Evolutionary conservation across 2,797 vertebrate species (phyloP), one percentile per base, ranked within the genome.

Genomic region (Parambassis ranga): DNA sequence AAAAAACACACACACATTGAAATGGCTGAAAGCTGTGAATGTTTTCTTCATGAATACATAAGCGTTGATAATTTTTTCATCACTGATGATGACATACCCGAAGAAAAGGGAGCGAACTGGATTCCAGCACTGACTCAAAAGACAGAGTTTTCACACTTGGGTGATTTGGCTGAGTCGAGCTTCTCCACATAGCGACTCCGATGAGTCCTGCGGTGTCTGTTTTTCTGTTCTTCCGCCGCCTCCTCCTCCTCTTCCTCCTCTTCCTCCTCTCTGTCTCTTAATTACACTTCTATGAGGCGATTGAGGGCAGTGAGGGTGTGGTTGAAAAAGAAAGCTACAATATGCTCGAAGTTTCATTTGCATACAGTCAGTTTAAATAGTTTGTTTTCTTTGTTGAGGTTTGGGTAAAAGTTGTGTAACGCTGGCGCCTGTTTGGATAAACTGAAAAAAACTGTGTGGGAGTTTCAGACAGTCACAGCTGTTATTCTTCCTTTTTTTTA

Each of bases 91-190:
- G 10, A n/a, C n/a, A n/a, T 50, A 36, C 35, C 42, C 18, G 59
- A 39, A 61, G 64, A 39, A 30, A 11, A 69, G 78, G 51, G 48
- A 46, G 55, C 43, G 56, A 74, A 39, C 39, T 42, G 4, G 22
- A 76, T 71, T 47, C 38, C 55, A 49, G 62, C 51, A 10, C 52
- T 71, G 81, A 86, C 73, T 85, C 76, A 56, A 66, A 82, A 66
- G 82, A 72, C 35, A 84, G 74, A 56, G 58, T 86, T 87, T 86
- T 89, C 82, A 82, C 81, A 80, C 72, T 67, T 49, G 67, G 69
- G 49, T 77, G 77, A 74, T 69, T 86, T 71, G 76, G 62, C 81
- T 72, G 82, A 58, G 74, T 36, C 2, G 26, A 59, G 15, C 33
- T 63, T 77, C 58, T 75, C 62, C 65, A 19, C 57, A 66, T 22